phyloP scores from a whole-genome alignment of 1,140 invertebrate genomes.

The Bombus ignitus region DNA sequence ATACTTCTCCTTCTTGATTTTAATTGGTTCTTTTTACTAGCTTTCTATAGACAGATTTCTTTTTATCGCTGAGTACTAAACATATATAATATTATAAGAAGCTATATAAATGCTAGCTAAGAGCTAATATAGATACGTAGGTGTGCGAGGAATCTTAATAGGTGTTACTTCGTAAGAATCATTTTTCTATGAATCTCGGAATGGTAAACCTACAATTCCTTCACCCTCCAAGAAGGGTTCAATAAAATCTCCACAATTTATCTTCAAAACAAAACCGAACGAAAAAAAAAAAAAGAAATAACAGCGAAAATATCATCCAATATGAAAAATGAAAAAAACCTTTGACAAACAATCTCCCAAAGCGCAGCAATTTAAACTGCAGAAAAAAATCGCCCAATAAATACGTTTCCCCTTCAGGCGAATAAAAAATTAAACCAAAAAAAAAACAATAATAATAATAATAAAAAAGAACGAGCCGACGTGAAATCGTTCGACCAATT shows the following conservation, averaged over 20 bases:
- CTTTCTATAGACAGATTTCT: not conserved
- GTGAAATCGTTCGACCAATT: conserved; percentile 32
- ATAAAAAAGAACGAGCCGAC: conserved; percentile 12
- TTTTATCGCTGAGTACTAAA: not conserved
- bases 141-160: not conserved
- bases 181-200: not conserved
- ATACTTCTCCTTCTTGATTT: not conserved
- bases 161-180: too few species aligned
- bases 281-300: not conserved
- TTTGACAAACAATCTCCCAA: conserved; percentile 5
- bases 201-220: not conserved
- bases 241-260: not conserved
- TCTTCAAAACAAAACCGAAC: not conserved
- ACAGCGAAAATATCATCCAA: not conserved
- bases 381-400: not conserved
- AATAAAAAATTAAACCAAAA: not conserved
- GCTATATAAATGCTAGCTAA: not conserved
- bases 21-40: not conserved
- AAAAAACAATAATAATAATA: conserved; percentile 11
- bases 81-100: not conserved
- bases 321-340: not conserved
- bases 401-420: not conserved
- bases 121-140: not conserved
- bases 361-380: not conserved
- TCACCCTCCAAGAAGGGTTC: not conserved